Percentiles rank a stretch among this genome's conserved stretches.
Conservation (phyloP, 1,140 invertebrate species). For the Solenopsis fugax region DNA sequence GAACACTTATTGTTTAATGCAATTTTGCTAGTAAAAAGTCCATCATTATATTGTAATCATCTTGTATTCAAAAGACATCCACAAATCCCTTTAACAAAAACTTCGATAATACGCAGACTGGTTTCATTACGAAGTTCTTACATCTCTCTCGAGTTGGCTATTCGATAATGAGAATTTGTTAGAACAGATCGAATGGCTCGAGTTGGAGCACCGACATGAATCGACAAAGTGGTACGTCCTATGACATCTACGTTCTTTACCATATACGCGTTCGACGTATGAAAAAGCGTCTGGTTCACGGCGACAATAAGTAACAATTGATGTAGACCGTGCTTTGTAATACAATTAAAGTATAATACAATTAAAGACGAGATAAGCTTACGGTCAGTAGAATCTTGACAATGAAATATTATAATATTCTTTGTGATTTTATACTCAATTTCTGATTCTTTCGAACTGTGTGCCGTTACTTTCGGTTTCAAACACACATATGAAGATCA, state of each 20-base stretch:
- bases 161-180: slow-evolving; percentile 34
- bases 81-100: not conserved
- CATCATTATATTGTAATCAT: slow-evolving; percentile 22
- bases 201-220: slow-evolving; percentile 24
- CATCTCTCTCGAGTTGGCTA: not conserved
- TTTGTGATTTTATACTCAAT: too few species aligned
- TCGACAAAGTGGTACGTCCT: slow-evolving; percentile 12
- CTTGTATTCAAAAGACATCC: slow-evolving; percentile 8
- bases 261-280: not conserved
- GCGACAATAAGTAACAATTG: too few species aligned
- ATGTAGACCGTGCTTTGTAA: too few species aligned
- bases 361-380: too few species aligned
- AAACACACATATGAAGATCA: too few species aligned
- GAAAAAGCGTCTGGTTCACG: slow-evolving; percentile 14
- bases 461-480: too few species aligned
- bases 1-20: slow-evolving; percentile 14
- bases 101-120: slow-evolving; percentile 26
- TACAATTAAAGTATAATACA: too few species aligned
- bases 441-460: too few species aligned
- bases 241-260: slow-evolving; percentile 25
- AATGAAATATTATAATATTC: not conserved
- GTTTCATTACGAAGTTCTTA: slow-evolving; percentile 36
- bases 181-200: not conserved
- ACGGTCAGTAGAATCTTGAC: not conserved
- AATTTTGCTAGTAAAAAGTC: slow-evolving; percentile 36